Evolutionary conservation across 2,797 vertebrate genomes (phyloP).

Genomic region (Zenarchopterus dispar): DNA sequence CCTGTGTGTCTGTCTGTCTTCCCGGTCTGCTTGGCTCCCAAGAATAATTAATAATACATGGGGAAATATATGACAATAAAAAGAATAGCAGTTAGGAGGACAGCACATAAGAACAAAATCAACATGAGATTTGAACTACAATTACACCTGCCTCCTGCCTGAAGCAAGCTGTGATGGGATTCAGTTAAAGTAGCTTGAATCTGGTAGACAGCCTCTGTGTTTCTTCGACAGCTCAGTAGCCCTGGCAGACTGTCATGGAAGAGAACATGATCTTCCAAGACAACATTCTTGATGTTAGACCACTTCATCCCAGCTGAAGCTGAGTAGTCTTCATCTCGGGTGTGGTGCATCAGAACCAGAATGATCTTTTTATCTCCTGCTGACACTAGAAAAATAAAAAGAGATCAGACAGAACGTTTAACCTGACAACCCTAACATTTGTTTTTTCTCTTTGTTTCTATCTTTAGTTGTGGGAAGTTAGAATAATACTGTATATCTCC

Average conservation of each 20-base stretch:
- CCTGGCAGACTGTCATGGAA: not conserved
- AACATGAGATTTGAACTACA: too few relatives aligned
- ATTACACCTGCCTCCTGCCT: too few relatives aligned
- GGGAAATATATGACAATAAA: too few relatives aligned
- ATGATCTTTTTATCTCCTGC: not conserved
- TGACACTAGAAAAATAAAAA: conserved; percentile 7
- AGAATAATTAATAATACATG: too few relatives aligned
- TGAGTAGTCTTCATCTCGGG: not conserved
- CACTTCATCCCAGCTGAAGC: rapidly evolving
- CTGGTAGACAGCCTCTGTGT: rapidly evolving
- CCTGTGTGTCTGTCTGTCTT: too few relatives aligned
- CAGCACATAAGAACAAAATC: too few relatives aligned
- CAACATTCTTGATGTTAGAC: not conserved
- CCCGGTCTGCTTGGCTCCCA: too few relatives aligned
- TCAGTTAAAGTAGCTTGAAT: too few relatives aligned
- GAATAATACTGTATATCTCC: too few relatives aligned
- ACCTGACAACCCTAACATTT: not conserved
- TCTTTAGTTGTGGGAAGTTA: too few relatives aligned
- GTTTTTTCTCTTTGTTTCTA: not conserved
- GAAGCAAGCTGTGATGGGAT: too few relatives aligned
- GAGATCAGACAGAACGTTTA: not conserved
- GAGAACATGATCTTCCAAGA: not conserved
- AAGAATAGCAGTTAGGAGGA: too few relatives aligned
- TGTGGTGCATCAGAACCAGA: conserved; percentile 5
- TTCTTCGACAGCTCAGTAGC: not conserved